Conservation (phyloP, 2,888 invertebrate genomes). For the Taphrorychus bicolor region DNA sequence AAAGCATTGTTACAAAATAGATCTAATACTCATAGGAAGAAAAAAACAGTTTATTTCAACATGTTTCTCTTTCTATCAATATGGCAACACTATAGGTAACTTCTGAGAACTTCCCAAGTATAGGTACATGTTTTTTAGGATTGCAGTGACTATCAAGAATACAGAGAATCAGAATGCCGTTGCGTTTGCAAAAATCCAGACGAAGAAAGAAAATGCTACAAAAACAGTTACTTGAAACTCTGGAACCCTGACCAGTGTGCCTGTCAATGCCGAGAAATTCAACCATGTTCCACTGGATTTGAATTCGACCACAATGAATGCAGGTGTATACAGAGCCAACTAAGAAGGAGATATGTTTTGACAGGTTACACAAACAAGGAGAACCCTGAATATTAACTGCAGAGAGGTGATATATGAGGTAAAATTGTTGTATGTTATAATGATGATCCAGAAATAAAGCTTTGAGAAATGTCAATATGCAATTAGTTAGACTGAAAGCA, state of each 20-base stretch:
- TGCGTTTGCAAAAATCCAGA: conserved; percentile 69
- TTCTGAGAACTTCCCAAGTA: not conserved
- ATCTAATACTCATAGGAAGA: too few species aligned
- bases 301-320: conserved; percentile 66
- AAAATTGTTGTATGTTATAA: not conserved
- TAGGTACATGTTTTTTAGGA: conserved; percentile 59
- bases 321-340: conserved; percentile 59
- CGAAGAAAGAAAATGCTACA: conserved; percentile 67
- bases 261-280: conserved; percentile 65
- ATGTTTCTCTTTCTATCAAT: too few species aligned
- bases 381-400: conserved; percentile 17
- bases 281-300: conserved; percentile 68
- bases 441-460: not conserved
- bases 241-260: conserved; percentile 69
- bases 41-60: too few species aligned
- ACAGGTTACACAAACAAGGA: conserved; percentile 21
- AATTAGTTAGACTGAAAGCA: not conserved
- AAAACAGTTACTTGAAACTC: conserved; percentile 61
- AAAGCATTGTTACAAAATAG: too few species aligned
- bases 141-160: conserved; percentile 67
- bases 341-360: conserved; percentile 39
- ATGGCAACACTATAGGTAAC: not conserved
- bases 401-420: too few species aligned
- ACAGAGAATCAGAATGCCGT: conserved; percentile 64
- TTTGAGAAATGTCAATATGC: not conserved